Evolutionary conservation across 2,113 vertebrate genomes (phyloP).

Genomic region (Noturus placidus): DNA sequence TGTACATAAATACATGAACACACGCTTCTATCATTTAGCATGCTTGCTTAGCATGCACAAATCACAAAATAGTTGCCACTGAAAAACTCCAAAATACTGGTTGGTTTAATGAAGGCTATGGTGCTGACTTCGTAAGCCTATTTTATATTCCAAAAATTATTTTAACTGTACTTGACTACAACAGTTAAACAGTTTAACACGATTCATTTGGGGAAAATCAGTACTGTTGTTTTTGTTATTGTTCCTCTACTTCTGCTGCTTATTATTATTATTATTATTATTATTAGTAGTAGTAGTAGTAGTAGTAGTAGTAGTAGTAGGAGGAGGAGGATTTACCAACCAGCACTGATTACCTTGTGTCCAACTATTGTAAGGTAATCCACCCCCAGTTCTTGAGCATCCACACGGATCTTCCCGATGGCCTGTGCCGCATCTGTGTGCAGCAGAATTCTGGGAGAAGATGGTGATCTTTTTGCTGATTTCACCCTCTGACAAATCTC

Average conservation of each 20-base stretch:
- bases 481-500: conserved; percentile 78
- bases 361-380: conserved; percentile 94
- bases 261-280: neutral
- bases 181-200: neutral
- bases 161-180: neutral
- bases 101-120: neutral
- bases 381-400: conserved; percentile 82
- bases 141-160: neutral
- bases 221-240: neutral
- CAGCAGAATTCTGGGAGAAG: conserved; percentile 70
- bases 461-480: conserved; percentile 64
- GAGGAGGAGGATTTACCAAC: neutral
- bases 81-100: neutral
- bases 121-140: neutral
- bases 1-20: neutral
- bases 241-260: neutral
- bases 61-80: neutral
- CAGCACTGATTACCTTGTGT: conserved; percentile 82
- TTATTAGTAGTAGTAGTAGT: neutral
- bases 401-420: conserved; percentile 85
- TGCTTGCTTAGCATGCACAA: neutral
- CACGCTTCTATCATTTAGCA: neutral
- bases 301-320: neutral
- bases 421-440: conserved; percentile 93
- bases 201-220: neutral